Conservation (phyloP, 1,140 invertebrate genomes). For the Bombus confusus region DNA sequence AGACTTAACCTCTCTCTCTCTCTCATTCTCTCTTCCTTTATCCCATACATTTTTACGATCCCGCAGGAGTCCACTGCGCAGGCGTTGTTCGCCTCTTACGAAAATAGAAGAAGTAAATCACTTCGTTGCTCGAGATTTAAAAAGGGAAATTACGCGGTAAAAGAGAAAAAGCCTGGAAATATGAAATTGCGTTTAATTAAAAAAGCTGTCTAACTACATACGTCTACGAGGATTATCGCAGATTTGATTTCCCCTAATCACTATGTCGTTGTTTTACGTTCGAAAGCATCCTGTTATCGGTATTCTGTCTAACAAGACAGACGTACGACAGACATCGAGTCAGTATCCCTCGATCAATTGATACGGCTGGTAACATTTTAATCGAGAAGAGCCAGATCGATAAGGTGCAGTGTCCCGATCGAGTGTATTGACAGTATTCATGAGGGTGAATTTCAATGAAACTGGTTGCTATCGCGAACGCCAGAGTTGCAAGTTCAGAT, state of each 20-base stretch:
- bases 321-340: neutral
- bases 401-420: neutral
- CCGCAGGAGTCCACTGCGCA: conserved; percentile 14
- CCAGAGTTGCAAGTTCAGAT: conserved; percentile 40
- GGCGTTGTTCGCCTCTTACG: conserved; percentile 11
- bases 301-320: neutral
- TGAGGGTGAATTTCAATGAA: conserved; percentile 47
- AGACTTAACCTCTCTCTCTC: conserved; percentile 24
- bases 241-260: neutral
- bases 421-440: conserved; percentile 29
- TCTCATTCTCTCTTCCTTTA: conserved; percentile 3
- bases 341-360: neutral
- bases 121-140: neutral
- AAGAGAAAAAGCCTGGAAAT: neutral
- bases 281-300: neutral
- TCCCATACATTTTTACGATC: conserved; percentile 56
- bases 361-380: neutral
- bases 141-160: neutral
- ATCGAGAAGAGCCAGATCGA: neutral
- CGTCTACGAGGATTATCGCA: neutral
- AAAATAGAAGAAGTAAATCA: conserved; percentile 35
- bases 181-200: neutral
- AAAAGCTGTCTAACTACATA: neutral
- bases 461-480: conserved; percentile 1
- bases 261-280: neutral